Percentiles rank a stretch among this genome's conserved stretches.
Conservation (phyloP, 2,888 invertebrate species). For the Suillia variegata region DNA sequence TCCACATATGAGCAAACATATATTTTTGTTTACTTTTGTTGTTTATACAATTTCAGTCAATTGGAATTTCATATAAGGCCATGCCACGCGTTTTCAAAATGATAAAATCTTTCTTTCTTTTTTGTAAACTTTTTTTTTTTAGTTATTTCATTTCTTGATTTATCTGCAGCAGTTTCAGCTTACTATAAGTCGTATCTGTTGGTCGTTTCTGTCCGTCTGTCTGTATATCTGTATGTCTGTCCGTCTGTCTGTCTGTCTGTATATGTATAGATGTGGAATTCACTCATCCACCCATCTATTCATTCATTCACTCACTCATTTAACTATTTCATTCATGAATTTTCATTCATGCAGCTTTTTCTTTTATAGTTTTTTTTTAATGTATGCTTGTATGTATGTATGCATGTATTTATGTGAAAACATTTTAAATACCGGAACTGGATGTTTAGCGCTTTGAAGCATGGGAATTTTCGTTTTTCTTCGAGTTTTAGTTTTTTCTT, state of each 20-base stretch:
- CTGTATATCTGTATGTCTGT: neutral
- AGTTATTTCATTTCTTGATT: too few species aligned
- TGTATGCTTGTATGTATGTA: too few species aligned
- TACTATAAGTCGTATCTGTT: slow-evolving; percentile 20
- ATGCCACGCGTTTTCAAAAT: slow-evolving; percentile 46
- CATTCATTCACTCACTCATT: slow-evolving; percentile 18
- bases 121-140: too few species aligned
- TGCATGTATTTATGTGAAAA: slow-evolving; percentile 44
- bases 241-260: slow-evolving; percentile 5
- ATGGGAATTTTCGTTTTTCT: slow-evolving; percentile 46
- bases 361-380: slow-evolving; percentile 22
- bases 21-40: slow-evolving; percentile 21
- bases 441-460: slow-evolving; percentile 55
- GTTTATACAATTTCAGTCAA: slow-evolving; percentile 47
- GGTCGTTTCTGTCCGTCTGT: slow-evolving; percentile 27
- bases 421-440: slow-evolving; percentile 57
- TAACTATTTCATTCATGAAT: slow-evolving; percentile 23
- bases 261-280: neutral
- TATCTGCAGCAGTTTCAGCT: slow-evolving; percentile 4
- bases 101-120: slow-evolving; percentile 1
- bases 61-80: slow-evolving; percentile 50
- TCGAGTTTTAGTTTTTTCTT: neutral
- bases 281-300: slow-evolving; percentile 27
- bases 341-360: slow-evolving; percentile 45
- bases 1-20: too few species aligned